Evolutionary conservation across 2,113 vertebrate genomes (phyloP).

Genomic region (Epinephelus moara): DNA sequence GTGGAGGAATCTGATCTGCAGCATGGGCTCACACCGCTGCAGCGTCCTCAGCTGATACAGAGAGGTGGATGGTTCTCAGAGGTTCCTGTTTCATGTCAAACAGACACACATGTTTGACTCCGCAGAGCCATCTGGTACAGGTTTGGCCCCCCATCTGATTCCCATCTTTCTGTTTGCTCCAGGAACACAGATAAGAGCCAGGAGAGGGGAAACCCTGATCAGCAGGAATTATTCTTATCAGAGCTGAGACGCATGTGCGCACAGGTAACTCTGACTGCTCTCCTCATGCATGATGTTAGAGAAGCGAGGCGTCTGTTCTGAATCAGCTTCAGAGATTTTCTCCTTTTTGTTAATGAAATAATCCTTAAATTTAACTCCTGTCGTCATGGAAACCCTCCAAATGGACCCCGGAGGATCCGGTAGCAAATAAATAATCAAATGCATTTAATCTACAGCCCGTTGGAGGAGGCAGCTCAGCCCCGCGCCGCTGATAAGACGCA

Average conservation of each 20-base stretch:
- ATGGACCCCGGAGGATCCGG: background rate
- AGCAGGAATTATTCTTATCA: slow-evolving; percentile 31
- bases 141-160: slow-evolving; percentile 46
- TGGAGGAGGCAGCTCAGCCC: background rate
- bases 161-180: slow-evolving; percentile 42
- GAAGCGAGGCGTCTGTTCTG: slow-evolving; percentile 17
- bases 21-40: slow-evolving; percentile 38
- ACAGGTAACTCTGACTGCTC: background rate
- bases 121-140: slow-evolving; percentile 45
- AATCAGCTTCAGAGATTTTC: slow-evolving; percentile 18
- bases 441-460: background rate
- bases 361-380: background rate
- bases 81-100: slow-evolving; percentile 32
- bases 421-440: slow-evolving; percentile 22
- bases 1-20: slow-evolving; percentile 64
- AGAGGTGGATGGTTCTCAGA: slow-evolving; percentile 8
- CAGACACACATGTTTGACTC: slow-evolving; percentile 4
- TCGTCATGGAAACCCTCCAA: background rate
- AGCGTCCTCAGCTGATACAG: slow-evolving; percentile 48
- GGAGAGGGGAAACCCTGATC: background rate
- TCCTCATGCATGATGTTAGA: slow-evolving; percentile 7
- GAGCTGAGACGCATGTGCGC: slow-evolving; percentile 10
- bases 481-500: slow-evolving; percentile 30
- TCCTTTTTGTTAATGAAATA: slow-evolving; percentile 13
- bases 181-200: slow-evolving; percentile 28